Percentiles rank a stretch among this genome's conserved stretches.
Evolutionary conservation across 1,140 invertebrate species (phyloP).

Genomic region (Pentalonia nigronervosa): DNA sequence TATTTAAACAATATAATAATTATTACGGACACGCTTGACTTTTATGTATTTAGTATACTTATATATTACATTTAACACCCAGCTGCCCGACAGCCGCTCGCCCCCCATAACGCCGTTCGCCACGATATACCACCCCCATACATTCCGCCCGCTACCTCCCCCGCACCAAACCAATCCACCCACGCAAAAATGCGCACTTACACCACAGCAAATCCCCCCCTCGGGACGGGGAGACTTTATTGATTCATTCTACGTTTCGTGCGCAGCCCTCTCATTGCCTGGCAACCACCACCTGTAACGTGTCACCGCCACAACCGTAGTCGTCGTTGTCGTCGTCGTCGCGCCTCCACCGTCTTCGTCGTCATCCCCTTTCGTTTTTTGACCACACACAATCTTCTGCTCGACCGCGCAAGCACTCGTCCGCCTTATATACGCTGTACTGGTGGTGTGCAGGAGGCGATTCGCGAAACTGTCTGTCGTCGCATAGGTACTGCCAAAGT

Average conservation of each 20-base stretch:
- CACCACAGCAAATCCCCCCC: not conserved
- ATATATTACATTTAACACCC: not conserved
- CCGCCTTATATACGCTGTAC: not conserved
- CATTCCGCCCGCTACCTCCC: too few relatives aligned
- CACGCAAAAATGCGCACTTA: not conserved
- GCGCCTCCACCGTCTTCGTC: not conserved
- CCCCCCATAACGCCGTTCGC: too few relatives aligned
- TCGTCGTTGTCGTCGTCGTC: not conserved
- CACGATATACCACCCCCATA: too few relatives aligned
- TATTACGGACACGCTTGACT: not conserved
- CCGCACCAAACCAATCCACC: not conserved
- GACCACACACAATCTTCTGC: slow-evolving; percentile 8
- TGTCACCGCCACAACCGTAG: not conserved
- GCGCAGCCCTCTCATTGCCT: slow-evolving; percentile 54
- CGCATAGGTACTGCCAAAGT: not conserved
- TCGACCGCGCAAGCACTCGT: not conserved
- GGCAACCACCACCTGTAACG: slow-evolving; percentile 58
- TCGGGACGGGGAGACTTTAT: slow-evolving; percentile 5
- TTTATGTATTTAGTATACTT: not conserved
- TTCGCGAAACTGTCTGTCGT: not conserved
- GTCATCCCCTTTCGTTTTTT: slow-evolving; percentile 22
- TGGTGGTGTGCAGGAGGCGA: not conserved
- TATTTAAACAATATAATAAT: not conserved
- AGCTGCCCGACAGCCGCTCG: not conserved
- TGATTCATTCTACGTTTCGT: slow-evolving; percentile 19